These are phyloP conservation scores for Aphis gossypii DNA, from an alignment of 1,140 invertebrate genomes.

Conservation along the genomic window DNA sequence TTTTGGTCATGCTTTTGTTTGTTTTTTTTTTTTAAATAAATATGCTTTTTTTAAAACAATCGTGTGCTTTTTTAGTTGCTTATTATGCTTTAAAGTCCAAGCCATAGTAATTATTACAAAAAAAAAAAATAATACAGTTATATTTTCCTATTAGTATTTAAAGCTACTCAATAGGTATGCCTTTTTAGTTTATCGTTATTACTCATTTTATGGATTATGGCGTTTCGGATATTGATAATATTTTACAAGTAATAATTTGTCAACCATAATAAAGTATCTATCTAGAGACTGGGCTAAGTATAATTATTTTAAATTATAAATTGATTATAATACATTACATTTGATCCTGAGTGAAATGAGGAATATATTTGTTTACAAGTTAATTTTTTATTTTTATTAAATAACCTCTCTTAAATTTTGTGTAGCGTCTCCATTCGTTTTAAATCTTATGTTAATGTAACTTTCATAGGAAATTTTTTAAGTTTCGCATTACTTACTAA, in stretches of 20 bases:
- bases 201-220: not conserved
- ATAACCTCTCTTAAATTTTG: not conserved
- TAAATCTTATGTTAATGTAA: not conserved
- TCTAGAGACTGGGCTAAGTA: not conserved
- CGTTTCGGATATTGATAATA: not conserved
- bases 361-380: not conserved
- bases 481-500: not conserved
- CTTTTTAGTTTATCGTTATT: not conserved
- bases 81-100: too few species aligned
- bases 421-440: not conserved
- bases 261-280: not conserved
- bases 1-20: too few species aligned
- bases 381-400: not conserved
- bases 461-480: not conserved
- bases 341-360: too few species aligned
- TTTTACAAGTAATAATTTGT: not conserved
- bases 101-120: too few species aligned
- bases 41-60: too few species aligned
- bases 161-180: not conserved
- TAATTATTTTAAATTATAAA: not conserved
- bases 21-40: too few species aligned
- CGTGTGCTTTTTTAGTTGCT: too few species aligned
- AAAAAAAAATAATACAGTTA: not conserved
- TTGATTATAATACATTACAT: not conserved
- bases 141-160: not conserved